Base-by-base conservation (phyloP, 2,113 vertebrate genomes). In the Coryphaenoides rupestris region DNA sequence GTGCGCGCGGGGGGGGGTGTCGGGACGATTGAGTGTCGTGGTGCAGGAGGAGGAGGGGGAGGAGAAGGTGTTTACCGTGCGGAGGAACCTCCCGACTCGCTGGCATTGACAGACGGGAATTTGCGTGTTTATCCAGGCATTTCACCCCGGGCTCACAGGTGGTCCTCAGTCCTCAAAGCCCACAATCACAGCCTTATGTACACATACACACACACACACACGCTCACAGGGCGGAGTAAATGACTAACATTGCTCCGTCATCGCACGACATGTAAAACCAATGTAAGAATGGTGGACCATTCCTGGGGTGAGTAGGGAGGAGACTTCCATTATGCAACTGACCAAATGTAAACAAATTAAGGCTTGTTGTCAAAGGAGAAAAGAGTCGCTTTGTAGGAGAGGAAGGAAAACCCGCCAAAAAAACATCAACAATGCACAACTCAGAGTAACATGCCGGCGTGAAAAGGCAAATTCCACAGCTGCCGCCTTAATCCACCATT, bases 171-270 rank as follows among this genome's bases (percentile, higher is more conserved):
- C 66, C n/a, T n/a, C n/a, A 85, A 83, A 87, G 77, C 81, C 81
- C 77, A 88, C 84, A 90, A 89, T 88, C 81, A 88, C 83, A 85
- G 19, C 77, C 81, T 78, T 80, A 58, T 77, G 77, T 72, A 74
- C 72, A 33, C 74, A n/a, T n/a, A n/a, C n/a, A n/a, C n/a, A n/a
- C n/a, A n/a, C n/a, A n/a, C n/a, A n/a, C n/a, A n/a, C n/a, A n/a
- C 81, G 77, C 80, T 56, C 77, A 79, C 73, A 75, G 70, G 26
- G 73, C 69, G 46, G 15, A 16, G 84, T 77, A 80, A 83, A 87
- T 87, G 47, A 87, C 87, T 78, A 78, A 83, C 46, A 83, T 87
- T 77, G 72, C 76, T 73, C 61, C 70, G 70, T 82, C 75, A 76
- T 84, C 68, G 71, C 79, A 77, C 69, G 72, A 62, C 45, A 57